Evolutionary conservation across 2,797 vertebrate species (phyloP), one percentile per base, ranked within the genome.

Genomic region (Sebastes trivittatus): DNA sequence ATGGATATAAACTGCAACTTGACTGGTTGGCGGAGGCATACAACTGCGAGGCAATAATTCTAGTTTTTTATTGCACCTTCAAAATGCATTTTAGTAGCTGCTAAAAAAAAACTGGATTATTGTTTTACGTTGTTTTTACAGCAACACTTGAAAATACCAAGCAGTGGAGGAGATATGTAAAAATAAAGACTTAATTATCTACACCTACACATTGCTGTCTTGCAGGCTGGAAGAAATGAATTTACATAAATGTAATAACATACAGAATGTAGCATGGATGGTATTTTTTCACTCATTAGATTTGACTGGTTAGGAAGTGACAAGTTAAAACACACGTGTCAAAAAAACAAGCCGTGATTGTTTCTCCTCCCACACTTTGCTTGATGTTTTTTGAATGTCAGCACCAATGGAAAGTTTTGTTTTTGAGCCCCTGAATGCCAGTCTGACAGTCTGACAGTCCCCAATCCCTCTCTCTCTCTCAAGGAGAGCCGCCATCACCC

Each of bases 391-490:
- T 49, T 49, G 55, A 84, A 62, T 76, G 75, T 81, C 81, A 62
- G 78, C 72, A 36, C 66, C 36, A 65, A 29, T 77, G 69, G 38
- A 83, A 81, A 77, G 83, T 84, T 89, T 88, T 55, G 60, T 56
- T 72, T 89, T 85, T 75, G 78, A 90, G 80, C 78, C 23, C 20
- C 59, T 86, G 86, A 88, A 88, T 79, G 77, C 59, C 58, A 87
- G 61, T 71, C 85, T 88, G 92, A 88, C 92, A 89, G 65, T 55
- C 70, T 84, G 86, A 88, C 89, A 89, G 83, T 74, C 72, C 60
- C 87, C 86, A 70, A 77, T 87, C 81, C 79, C 61, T 70, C 78
- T 76, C 89, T 88, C 78, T 42, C 38, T 42, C 38, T 42, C 38
- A 54, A 23, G 64, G 54, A 72, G 82, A 83, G 87, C 64, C 23